Conservation (phyloP, 2,797 vertebrate genomes). For the Microctenopoma stevenorrisi region DNA sequence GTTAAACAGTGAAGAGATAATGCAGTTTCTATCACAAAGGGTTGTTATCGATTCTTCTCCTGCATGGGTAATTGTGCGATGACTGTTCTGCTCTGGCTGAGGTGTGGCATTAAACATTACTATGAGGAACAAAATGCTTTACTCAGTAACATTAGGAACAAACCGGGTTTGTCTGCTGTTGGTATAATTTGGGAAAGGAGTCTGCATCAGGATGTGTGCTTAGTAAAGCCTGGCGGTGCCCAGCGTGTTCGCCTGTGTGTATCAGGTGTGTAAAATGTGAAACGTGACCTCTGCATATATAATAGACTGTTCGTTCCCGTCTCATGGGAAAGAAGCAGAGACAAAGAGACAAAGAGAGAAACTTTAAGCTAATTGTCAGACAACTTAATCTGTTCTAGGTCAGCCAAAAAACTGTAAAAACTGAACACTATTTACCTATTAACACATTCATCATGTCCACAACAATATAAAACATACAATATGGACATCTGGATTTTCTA, state of each 20-base stretch:
- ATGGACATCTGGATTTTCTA: no score
- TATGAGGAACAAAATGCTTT: background rate
- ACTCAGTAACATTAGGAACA: background rate
- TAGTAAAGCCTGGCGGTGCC: conserved; percentile 27
- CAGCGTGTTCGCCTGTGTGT: conserved; percentile 6
- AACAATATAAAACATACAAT: no score
- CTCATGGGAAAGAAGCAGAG: conserved; percentile 26
- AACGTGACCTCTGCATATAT: conserved; percentile 54
- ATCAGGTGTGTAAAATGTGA: conserved; percentile 57
- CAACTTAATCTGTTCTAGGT: no score
- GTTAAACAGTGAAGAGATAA: background rate
- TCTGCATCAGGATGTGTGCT: conserved; percentile 3
- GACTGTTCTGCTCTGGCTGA: background rate
- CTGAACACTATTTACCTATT: background rate
- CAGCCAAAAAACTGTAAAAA: no score
- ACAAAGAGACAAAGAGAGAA: background rate
- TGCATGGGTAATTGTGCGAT: background rate
- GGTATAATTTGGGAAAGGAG: conserved; percentile 1
- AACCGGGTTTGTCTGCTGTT: background rate
- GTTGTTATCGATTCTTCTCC: background rate
- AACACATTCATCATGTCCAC: no score
- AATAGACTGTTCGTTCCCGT: conserved; percentile 37
- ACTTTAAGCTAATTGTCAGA: background rate
- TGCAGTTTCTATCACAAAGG: background rate
- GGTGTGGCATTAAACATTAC: background rate